These are phyloP conservation scores for Pasiphila rectangulata DNA, from an alignment of 2,888 invertebrate species.

Conservation along the genomic window DNA sequence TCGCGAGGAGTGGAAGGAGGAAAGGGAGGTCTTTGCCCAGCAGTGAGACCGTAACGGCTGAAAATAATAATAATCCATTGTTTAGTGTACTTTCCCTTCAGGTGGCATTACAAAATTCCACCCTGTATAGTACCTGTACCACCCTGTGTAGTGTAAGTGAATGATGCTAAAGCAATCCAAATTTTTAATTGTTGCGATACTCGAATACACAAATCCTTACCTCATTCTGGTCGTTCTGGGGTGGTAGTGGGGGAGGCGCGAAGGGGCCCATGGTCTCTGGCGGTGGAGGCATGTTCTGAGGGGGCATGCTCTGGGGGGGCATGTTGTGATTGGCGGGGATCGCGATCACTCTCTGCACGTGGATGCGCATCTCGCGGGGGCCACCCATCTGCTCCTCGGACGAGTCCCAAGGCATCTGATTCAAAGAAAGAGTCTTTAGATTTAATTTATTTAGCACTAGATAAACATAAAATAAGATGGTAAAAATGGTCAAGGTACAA, in stretches of 20 bases:
- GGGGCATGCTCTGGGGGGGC: slow-evolving; percentile 48
- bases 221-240: slow-evolving; percentile 64
- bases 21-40: too few relatives aligned
- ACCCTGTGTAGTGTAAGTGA: too few relatives aligned
- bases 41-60: too few relatives aligned
- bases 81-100: too few relatives aligned
- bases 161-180: too few relatives aligned
- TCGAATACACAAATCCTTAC: slow-evolving; percentile 32
- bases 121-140: too few relatives aligned
- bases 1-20: too few relatives aligned
- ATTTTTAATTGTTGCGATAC: neutral
- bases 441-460: too few relatives aligned
- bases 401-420: slow-evolving; percentile 74
- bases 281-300: slow-evolving; percentile 28
- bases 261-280: slow-evolving; percentile 32
- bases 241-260: slow-evolving; percentile 65
- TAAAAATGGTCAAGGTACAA: too few relatives aligned
- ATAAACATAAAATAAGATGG: too few relatives aligned
- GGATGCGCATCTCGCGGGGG: slow-evolving; percentile 75
- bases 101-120: too few relatives aligned
- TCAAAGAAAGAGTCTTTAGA: slow-evolving; percentile 30
- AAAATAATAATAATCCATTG: too few relatives aligned
- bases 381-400: slow-evolving; percentile 69
- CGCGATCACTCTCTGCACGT: slow-evolving; percentile 75
- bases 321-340: slow-evolving; percentile 69